A percentile compares a stretch with the other conserved stretches of the same genome.
Conservation (phyloP, 2,888 invertebrate genomes). For the Macrophya alboannulata region DNA sequence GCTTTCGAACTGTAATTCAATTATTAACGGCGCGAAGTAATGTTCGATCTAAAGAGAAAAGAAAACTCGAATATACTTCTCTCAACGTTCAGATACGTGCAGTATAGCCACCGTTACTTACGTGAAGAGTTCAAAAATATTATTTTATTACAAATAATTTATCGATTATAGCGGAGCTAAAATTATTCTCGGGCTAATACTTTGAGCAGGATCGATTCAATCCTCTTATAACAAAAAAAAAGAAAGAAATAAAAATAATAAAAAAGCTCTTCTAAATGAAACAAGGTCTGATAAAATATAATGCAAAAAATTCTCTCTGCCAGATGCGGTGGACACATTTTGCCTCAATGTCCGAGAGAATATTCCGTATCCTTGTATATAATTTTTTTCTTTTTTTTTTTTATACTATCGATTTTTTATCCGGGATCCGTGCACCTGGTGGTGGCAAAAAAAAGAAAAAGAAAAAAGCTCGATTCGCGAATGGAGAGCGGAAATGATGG, state of each 20-base stretch:
- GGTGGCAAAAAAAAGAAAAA: neutral
- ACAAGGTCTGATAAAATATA: neutral
- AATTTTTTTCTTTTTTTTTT: neutral
- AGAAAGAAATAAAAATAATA: neutral
- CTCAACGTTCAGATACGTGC: neutral
- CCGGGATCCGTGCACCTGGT: neutral
- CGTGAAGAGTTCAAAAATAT: neutral
- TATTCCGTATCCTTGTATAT: neutral
- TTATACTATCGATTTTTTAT: neutral
- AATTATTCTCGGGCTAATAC: neutral
- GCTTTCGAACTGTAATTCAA: neutral
- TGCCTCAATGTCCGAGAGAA: slow-evolving; percentile 1
- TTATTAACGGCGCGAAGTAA: neutral
- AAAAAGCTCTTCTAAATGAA: neutral
- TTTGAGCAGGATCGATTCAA: neutral
- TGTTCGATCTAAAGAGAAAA: neutral
- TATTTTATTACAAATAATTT: neutral
- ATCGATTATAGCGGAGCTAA: neutral
- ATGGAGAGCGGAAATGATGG: slow-evolving; percentile 35
- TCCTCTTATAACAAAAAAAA: neutral
- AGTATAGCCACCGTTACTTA: too few relatives aligned
- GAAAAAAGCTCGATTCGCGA: neutral
- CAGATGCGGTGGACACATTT: neutral
- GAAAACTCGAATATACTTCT: neutral
- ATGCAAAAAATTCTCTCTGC: neutral